Percentiles rank a stretch among this genome's conserved stretches.
Conservation (phyloP, 2,797 vertebrate species). For the Lagothrix lagotricha region DNA sequence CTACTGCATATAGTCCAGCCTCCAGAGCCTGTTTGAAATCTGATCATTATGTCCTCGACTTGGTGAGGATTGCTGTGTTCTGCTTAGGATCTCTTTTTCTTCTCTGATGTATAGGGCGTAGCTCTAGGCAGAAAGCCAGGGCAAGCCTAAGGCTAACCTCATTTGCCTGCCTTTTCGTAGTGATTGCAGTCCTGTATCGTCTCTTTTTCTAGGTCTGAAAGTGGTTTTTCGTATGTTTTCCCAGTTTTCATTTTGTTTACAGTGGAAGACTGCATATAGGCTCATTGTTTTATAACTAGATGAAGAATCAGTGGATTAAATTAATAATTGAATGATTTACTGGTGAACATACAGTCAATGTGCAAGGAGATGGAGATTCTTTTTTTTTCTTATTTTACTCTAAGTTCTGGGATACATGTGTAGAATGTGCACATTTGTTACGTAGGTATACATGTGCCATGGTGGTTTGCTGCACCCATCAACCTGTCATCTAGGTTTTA, state of each 20-base stretch:
- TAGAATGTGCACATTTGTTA: too few species aligned
- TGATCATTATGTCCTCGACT: not conserved
- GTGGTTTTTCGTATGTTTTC: not conserved
- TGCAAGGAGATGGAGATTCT: not conserved
- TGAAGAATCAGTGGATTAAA: not conserved
- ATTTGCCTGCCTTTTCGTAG: not conserved
- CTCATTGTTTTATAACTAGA: not conserved
- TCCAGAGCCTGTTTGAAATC: not conserved
- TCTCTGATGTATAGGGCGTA: not conserved
- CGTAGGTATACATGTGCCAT: too few species aligned
- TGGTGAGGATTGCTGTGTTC: not conserved
- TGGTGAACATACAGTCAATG: not conserved
- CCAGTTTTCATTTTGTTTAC: not conserved
- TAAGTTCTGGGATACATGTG: too few species aligned
- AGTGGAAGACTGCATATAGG: not conserved
- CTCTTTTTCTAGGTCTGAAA: not conserved
- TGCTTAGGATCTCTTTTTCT: not conserved
- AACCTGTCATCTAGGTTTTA: too few species aligned
- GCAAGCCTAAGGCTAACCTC: not conserved
- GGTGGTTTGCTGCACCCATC: too few species aligned
- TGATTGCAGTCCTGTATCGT: not conserved
- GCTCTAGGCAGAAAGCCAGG: not conserved
- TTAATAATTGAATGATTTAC: not conserved
- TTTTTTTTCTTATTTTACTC: not conserved
- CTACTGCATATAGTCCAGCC: not conserved